Base-by-base conservation (phyloP, 2,888 invertebrate species). In the Seladonia tumulorum region DNA sequence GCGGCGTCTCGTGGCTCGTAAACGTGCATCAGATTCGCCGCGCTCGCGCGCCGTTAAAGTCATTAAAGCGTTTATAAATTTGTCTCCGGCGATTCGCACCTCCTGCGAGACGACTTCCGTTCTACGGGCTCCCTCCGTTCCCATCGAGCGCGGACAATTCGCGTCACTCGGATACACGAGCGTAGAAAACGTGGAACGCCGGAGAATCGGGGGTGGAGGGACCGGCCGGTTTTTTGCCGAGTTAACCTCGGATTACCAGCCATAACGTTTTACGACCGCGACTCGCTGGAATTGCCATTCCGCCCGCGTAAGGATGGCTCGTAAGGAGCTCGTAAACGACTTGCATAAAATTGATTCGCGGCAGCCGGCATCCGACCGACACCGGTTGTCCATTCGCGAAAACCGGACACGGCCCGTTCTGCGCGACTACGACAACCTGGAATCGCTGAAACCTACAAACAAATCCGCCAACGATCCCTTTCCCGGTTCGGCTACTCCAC, bases 311-410 rank as follows among this genome's bases (percentile, higher is more conserved):
- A 68, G 88, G 82, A 82, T 83, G 74, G 85, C 86, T 88, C 90
- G 86, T 91, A 92, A 92, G 90, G 87, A 89, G 89, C 89, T 92
- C 91, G 90, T 92, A 91, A 93, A 93, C 89, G 91, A 90, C 89
- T 89, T 88, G 91, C 91, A 90, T 91, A 89, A 93, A 93, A 92
- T 92, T 92, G 90, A 93, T 93, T 92, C 90, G 89, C 88, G 87
- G 81, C 84, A 86, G 85, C 90, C 86, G 85, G 82, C 81, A 76
- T 71, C 86, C 63, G 79, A 73, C 72, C 73, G 73, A 39, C 70
- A 29, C 45, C 49, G 77, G 22, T 68, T 72, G 66, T 63, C 78
- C 76, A 42, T 60, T 80, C 45, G 68, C 35, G 79, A 81, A 89
- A 85, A 80, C 78, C 74, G 83, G 68, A 72, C 18, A 72, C 18